phyloP scores from a whole-genome alignment of 2,888 invertebrate species.

The Microplitis deprimator region DNA sequence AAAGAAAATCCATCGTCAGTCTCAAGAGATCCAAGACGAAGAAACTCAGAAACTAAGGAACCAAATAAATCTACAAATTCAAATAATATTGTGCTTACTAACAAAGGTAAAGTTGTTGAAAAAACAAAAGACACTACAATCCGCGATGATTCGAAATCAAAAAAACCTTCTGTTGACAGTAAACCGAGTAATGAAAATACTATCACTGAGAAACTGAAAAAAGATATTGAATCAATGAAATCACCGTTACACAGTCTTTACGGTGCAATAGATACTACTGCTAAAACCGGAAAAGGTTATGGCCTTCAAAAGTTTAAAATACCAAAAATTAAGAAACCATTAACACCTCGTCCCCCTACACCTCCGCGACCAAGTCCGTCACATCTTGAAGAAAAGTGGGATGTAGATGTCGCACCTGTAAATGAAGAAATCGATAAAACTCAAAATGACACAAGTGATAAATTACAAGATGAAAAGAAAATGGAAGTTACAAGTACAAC shows the following conservation, averaged over 20 bases:
- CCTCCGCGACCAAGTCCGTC: conserved; percentile 36
- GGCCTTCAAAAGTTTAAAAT: conserved; percentile 74
- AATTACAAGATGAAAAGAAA: conserved; percentile 47
- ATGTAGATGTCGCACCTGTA: conserved; percentile 42
- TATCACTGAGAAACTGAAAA: conserved; percentile 20
- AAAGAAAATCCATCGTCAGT: conserved; percentile 42
- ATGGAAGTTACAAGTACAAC: conserved; percentile 59
- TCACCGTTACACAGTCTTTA: conserved; percentile 73
- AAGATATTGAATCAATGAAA: conserved; percentile 64
- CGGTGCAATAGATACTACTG: conserved; percentile 66
- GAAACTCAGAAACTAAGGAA: conserved; percentile 47
- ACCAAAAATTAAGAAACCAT: conserved; percentile 72
- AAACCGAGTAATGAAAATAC: conserved; percentile 51
- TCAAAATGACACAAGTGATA: conserved; percentile 56
- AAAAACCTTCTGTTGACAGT: conserved; percentile 50
- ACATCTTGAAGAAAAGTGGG: conserved; percentile 46
- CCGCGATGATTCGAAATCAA: conserved; percentile 40
- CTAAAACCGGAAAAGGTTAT: conserved; percentile 71
- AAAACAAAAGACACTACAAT: conserved; percentile 40
- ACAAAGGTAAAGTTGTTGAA: conserved; percentile 25
- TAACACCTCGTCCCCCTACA: conserved; percentile 52
- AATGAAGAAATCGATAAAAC: conserved; percentile 40
- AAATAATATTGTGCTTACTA: conserved; percentile 29
- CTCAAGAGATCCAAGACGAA: conserved; percentile 57
- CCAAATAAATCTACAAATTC: conserved; percentile 30